A percentile compares a stretch with the other conserved stretches of the same genome.
These are phyloP conservation scores for Odontocerum albicorne DNA, from an alignment of 2,888 invertebrate genomes.

Conservation along the genomic window DNA sequence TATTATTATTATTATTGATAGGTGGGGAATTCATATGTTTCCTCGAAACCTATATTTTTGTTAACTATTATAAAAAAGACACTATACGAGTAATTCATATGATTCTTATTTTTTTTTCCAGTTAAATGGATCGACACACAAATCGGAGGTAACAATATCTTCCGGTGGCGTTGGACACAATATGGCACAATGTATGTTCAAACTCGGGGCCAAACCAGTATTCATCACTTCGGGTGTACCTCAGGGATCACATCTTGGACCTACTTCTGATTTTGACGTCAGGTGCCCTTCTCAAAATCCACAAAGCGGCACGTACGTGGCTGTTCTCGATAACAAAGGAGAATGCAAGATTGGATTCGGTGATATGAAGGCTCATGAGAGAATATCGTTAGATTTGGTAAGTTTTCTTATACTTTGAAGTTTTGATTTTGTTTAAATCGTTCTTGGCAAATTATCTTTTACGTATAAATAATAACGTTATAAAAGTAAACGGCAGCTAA, in stretches of 20 bases:
- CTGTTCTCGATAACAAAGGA: constrained; percentile 71
- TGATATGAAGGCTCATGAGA: constrained; percentile 78
- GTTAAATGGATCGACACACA: constrained; percentile 80
- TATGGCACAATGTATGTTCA: constrained; percentile 81
- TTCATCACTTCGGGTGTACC: constrained; percentile 63
- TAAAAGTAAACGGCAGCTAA: too few species aligned
- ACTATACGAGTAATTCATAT: too few species aligned
- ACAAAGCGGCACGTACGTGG: constrained; percentile 58
- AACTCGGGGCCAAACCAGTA: constrained; percentile 64
- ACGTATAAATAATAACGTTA: too few species aligned
- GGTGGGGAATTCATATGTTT: too few species aligned
- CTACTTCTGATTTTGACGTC: constrained; percentile 35
- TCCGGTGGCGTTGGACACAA: constrained; percentile 94
- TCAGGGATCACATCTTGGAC: not conserved
- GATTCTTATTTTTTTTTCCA: constrained; percentile 44
- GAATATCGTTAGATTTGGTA: constrained; percentile 68
- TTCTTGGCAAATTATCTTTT: too few species aligned
- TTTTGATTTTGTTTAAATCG: too few species aligned
- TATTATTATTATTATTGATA: too few species aligned
- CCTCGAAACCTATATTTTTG: too few species aligned
- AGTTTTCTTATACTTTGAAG: too few species aligned
- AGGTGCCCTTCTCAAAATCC: constrained; percentile 68
- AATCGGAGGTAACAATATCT: constrained; percentile 62
- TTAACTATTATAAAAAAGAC: too few species aligned
- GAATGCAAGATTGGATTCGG: constrained; percentile 82